Evolutionary conservation across 2,888 invertebrate species (phyloP).

Genomic region (Esperia sulphurella): DNA sequence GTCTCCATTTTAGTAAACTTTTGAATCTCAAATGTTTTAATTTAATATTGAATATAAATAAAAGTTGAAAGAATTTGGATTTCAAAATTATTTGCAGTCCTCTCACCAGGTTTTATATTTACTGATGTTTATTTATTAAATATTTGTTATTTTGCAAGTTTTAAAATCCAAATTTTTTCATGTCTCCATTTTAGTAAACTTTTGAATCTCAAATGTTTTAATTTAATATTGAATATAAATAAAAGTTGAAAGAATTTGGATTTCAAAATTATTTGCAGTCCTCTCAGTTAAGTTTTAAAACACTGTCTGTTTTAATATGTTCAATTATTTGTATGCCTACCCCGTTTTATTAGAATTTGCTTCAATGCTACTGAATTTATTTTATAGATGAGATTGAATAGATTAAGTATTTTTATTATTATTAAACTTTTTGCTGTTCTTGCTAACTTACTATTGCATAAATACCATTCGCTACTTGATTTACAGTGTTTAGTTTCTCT

Average conservation of each 20-base stretch:
- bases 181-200: not conserved
- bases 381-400: not conserved
- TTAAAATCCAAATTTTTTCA: not conserved
- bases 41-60: too few species aligned
- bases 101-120: constrained; percentile 57
- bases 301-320: too few species aligned
- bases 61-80: too few species aligned
- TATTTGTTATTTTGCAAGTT: constrained; percentile 15
- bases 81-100: constrained; percentile 44
- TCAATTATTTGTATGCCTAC: too few species aligned
- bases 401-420: not conserved
- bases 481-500: too few species aligned
- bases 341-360: not conserved
- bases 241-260: too few species aligned
- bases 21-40: too few species aligned
- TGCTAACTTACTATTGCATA: too few species aligned
- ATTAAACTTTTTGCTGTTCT: too few species aligned
- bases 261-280: constrained; percentile 36
- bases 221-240: too few species aligned
- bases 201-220: too few species aligned
- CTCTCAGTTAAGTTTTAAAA: constrained; percentile 40
- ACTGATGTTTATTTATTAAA: constrained; percentile 15
- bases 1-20: not conserved
- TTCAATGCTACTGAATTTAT: not conserved
- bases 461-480: too few species aligned